A percentile compares a stretch with the other conserved stretches of the same genome.
phyloP scores from a whole-genome alignment of 2,888 invertebrate species.

The Parnassius orleans region DNA sequence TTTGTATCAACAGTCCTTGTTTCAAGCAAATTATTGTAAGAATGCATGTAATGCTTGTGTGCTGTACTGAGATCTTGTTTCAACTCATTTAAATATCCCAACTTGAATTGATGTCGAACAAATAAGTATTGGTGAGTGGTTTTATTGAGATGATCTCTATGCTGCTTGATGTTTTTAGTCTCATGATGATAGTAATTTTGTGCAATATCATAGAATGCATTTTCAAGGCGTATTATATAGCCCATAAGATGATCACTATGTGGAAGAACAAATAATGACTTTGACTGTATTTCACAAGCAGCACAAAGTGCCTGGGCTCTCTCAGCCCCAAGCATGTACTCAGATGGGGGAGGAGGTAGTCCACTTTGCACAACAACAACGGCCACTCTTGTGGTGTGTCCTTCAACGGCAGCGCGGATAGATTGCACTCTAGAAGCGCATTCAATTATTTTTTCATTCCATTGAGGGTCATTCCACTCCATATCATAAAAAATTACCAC shows the following conservation, averaged over 20 bases:
- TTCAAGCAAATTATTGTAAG: constrained; percentile 94
- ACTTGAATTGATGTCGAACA: constrained; percentile 98
- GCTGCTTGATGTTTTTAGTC: constrained; percentile 91
- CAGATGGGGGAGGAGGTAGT: constrained; percentile 87
- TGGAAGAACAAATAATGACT: constrained; percentile 95
- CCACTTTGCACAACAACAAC: constrained; percentile 95
- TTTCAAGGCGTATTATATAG: constrained; percentile 90
- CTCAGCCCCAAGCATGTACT: constrained; percentile 93
- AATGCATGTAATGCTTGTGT: constrained; percentile 92
- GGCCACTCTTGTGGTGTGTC: constrained; percentile 87
- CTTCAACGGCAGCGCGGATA: constrained; percentile 87
- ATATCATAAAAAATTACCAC: constrained; percentile 97
- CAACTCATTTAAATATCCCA: constrained; percentile 96
- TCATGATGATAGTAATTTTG: constrained; percentile 96
- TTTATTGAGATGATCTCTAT: constrained; percentile 94
- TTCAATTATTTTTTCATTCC: constrained; percentile 97
- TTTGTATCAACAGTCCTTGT: constrained; percentile 94
- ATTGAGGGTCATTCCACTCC: constrained; percentile 97
- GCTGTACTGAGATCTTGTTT: constrained; percentile 94
- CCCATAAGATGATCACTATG: constrained; percentile 92
- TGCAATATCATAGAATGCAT: constrained; percentile 95
- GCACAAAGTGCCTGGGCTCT: constrained; percentile 94
- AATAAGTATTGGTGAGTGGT: constrained; percentile 94
- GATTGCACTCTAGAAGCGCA: constrained; percentile 94
- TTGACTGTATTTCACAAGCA: constrained; percentile 95